These are phyloP conservation scores for Carduelis carduelis DNA, from an alignment of 2,797 vertebrate species.

Conservation along the genomic window DNA sequence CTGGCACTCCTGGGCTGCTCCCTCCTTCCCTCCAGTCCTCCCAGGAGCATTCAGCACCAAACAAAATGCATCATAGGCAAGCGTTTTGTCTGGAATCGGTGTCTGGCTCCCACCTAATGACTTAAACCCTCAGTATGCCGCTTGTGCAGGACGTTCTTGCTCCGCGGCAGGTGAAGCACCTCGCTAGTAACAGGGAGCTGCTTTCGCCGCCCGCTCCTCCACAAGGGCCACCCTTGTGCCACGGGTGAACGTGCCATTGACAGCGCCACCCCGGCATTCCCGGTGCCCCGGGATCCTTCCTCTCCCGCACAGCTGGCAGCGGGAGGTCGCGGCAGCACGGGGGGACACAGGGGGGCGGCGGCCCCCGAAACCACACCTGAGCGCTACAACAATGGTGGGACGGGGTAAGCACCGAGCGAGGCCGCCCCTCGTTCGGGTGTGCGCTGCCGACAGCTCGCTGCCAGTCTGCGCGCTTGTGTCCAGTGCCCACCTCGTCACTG, in stretches of 20 bases:
- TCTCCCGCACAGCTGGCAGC: not conserved
- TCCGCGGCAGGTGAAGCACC: not conserved
- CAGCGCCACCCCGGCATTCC: not conserved
- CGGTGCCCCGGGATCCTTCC: not conserved
- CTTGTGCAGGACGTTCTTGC: not conserved
- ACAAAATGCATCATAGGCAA: rapidly evolving
- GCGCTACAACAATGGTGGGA: rapidly evolving
- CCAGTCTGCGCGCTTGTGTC: rapidly evolving
- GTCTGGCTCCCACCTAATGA: not conserved
- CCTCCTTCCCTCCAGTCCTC: not conserved
- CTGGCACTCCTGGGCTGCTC: rapidly evolving
- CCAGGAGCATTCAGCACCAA: not conserved
- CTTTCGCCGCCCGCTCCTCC: not conserved
- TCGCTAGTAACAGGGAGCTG: not conserved
- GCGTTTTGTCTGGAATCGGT: not conserved
- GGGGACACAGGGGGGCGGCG: not conserved
- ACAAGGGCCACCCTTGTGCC: not conserved
- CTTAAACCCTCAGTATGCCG: rapidly evolving
- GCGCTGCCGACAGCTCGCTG: not conserved
- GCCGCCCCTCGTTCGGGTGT: rapidly evolving
- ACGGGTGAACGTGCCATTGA: not conserved
- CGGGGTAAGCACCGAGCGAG: rapidly evolving
- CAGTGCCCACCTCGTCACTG: not conserved
- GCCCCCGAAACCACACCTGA: rapidly evolving
- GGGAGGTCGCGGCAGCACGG: rapidly evolving